These are phyloP conservation scores for Xestia rhomboidea DNA, from an alignment of 2,888 invertebrate genomes.

Conservation along the genomic window DNA sequence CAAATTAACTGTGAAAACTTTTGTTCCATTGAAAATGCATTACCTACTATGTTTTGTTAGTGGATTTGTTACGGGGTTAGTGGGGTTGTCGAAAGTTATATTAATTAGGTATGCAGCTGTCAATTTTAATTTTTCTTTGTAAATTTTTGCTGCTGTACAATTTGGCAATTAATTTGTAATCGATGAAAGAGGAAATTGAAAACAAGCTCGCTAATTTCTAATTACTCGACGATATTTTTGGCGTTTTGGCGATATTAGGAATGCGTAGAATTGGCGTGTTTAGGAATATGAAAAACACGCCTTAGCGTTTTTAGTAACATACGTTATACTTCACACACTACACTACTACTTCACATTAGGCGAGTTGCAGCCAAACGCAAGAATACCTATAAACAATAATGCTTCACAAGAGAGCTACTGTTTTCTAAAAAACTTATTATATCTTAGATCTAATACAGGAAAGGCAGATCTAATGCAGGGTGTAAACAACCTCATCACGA, in stretches of 20 bases:
- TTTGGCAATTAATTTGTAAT: not conserved
- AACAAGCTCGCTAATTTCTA: not conserved
- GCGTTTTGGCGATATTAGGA: too few species aligned
- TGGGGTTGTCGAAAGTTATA: not conserved
- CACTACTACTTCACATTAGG: too few species aligned
- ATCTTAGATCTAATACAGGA: constrained; percentile 20
- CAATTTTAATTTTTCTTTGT: not conserved
- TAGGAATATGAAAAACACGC: too few species aligned
- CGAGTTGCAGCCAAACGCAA: too few species aligned
- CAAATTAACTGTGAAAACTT: constrained; percentile 11
- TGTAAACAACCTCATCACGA: too few species aligned
- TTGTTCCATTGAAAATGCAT: not conserved
- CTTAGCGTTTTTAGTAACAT: not conserved
- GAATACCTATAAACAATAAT: not conserved
- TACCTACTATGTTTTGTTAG: not conserved
- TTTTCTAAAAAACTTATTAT: not conserved
- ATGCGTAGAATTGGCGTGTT: too few species aligned
- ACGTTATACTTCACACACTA: not conserved
- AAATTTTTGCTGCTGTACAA: not conserved
- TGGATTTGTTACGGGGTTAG: not conserved
- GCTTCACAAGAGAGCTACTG: not conserved
- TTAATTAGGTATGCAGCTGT: not conserved
- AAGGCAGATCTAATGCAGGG: too few species aligned
- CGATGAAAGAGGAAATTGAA: not conserved
- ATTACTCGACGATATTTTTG: too few species aligned